Percentiles rank a stretch among this genome's conserved stretches.
These are phyloP conservation scores for Meandrina meandrites DNA, from an alignment of 92 coral and sea anemone genomes.

Conservation along the genomic window DNA sequence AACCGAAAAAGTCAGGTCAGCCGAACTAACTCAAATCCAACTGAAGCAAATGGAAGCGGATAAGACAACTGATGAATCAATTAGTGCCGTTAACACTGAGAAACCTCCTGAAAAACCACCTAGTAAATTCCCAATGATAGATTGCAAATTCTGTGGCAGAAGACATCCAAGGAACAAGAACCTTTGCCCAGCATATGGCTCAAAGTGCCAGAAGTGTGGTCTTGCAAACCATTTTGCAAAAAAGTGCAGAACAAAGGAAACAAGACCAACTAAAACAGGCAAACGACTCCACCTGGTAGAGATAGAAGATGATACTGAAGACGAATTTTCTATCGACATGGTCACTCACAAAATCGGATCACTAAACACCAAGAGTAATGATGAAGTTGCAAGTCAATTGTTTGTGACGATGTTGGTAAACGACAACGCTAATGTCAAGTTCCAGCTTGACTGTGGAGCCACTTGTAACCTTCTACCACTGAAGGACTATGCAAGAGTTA, in stretches of 20 bases:
- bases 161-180: no score
- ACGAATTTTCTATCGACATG: conserved; percentile 42
- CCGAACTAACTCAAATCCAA: conserved; percentile 54
- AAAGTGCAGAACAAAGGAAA: conserved; percentile 42
- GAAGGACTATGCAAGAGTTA: conserved; percentile 50
- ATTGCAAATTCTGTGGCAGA: conserved; percentile 36
- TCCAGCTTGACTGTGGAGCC: no score
- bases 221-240: conserved; percentile 33
- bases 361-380: no score
- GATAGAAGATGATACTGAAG: conserved; percentile 43
- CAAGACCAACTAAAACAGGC: conserved; percentile 19
- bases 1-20: conserved; percentile 40
- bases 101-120: conserved; percentile 21
- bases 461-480: conserved; percentile 30
- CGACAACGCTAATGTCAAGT: no score
- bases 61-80: conserved; percentile 45
- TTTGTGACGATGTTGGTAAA: no score
- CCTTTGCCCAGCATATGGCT: conserved; percentile 47
- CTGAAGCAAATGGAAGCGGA: conserved; percentile 53
- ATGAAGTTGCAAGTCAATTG: no score
- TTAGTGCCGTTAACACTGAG: conserved; percentile 31
- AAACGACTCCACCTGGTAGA: conserved; percentile 33
- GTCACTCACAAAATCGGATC: conserved; percentile 30
- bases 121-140: conserved; percentile 30
- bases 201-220: conserved; percentile 51